Conservation (phyloP, 2,888 invertebrate species). For the Drosophila fulvimacula region DNA sequence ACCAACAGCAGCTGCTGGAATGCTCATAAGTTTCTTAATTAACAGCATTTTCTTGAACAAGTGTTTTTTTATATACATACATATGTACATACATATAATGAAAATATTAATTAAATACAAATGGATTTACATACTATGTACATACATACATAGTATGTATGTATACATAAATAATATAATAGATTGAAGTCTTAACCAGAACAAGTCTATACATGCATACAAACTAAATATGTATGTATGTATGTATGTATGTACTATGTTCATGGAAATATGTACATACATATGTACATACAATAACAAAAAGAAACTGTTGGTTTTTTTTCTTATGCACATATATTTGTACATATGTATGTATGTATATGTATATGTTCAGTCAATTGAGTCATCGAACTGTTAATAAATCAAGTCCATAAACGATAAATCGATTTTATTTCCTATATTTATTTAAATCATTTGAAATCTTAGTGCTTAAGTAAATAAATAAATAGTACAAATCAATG, state of each 20-base stretch:
- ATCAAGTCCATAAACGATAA: not conserved
- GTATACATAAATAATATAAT: no score
- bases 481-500: not conserved
- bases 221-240: not conserved
- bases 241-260: no score
- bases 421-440: not conserved
- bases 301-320: not conserved
- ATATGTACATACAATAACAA: no score
- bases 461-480: not conserved
- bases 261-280: no score
- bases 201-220: not conserved
- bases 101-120: no score
- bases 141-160: no score
- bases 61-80: not conserved
- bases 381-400: slow-evolving; percentile 16
- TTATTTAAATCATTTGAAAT: not conserved
- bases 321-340: no score
- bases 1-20: not conserved
- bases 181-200: no score
- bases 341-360: no score
- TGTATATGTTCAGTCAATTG: not conserved
- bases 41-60: not conserved
- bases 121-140: not conserved
- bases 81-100: not conserved
- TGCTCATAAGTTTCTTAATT: not conserved